Evolutionary conservation across 2,113 vertebrate genomes (phyloP), one percentile per base, ranked within the genome.

Genomic region (Antennarius striatus): DNA sequence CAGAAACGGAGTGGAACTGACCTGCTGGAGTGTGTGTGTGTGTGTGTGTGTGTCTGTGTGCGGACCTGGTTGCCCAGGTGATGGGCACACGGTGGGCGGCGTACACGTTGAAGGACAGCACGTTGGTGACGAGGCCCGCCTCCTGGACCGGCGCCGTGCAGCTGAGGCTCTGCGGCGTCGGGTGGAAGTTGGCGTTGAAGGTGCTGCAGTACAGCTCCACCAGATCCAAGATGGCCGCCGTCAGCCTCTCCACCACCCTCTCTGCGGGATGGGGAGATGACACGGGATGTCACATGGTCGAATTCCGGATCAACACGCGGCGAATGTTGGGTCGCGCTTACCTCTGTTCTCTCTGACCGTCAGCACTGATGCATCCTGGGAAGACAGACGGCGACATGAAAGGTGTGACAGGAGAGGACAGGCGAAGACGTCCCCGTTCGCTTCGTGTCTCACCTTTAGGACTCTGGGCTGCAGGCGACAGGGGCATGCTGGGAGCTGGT

Each of bases 151-250:
- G 86, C 0, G 84, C 87, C 0, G 86, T 91, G 82, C 83, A 78
- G 56, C 87, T 77, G 63, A 86, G 91, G n/a, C 89, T 94, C 0
- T 89, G 93, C 0, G 90, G 82, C 0, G 86, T 89, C 0, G 95
- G 86, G 88, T 98, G 96, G 91, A 99, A 99, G 87, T 98, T 97
- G 0, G 97, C 96, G 0, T 98, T 98, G 81, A 99, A 99, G 0
- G 96, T 96, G 90, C 87, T 94, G 88, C 98, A 98, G 89, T 99
- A 99, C 0, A 99, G 92, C 68, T 96, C 96, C 47, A 99, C 96
- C 84, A 98, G 89, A 63, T 95, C 94, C 88, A 98, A 88, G 88
- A 99, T 95, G 84, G 96, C 94, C 0, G 94, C 95, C 0, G 98
- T 99, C 83, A 99, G 80, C 76, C 91, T 93, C 89, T 99, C 97